These are phyloP conservation scores for Arrhamphus sclerolepis DNA, from an alignment of 2,797 vertebrate species.

Conservation along the genomic window DNA sequence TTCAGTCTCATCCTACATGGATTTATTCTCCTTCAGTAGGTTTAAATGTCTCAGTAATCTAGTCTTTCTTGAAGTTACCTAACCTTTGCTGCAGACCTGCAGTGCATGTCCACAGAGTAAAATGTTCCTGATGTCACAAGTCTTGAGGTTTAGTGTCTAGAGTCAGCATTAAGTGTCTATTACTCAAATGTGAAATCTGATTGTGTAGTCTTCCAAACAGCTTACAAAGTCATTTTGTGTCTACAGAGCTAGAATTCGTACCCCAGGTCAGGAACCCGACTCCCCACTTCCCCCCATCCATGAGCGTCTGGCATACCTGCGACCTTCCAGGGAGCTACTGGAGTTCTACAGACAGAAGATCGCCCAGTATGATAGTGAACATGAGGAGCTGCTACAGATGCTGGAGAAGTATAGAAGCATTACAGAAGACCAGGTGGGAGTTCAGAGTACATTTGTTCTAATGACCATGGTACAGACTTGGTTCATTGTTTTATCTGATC, in stretches of 20 bases:
- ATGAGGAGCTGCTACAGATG: constrained; percentile 87
- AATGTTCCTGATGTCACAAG: not conserved
- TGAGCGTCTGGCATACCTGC: constrained; percentile 86
- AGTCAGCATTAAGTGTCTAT: not conserved
- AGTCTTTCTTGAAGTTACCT: not conserved
- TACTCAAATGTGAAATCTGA: too few relatives aligned
- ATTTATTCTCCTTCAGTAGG: too few relatives aligned
- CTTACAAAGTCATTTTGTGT: not conserved
- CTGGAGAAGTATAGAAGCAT: constrained; percentile 86
- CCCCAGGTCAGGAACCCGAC: constrained; percentile 64
- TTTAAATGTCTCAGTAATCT: too few relatives aligned
- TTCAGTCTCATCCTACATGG: too few relatives aligned
- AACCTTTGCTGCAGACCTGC: not conserved
- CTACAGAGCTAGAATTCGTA: constrained; percentile 35
- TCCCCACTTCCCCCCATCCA: constrained; percentile 86
- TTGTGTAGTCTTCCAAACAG: too few relatives aligned
- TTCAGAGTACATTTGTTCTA: not conserved
- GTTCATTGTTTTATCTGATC: not conserved
- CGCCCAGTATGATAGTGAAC: constrained; percentile 89
- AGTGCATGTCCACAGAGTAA: not conserved
- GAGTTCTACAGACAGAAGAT: constrained; percentile 93
- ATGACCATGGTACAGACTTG: not conserved
- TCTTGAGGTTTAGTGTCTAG: not conserved
- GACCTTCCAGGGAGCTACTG: constrained; percentile 90
- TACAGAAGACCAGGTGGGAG: constrained; percentile 86